phyloP scores from a whole-genome alignment of 2,113 vertebrate genomes.

The Macrotus californicus region DNA sequence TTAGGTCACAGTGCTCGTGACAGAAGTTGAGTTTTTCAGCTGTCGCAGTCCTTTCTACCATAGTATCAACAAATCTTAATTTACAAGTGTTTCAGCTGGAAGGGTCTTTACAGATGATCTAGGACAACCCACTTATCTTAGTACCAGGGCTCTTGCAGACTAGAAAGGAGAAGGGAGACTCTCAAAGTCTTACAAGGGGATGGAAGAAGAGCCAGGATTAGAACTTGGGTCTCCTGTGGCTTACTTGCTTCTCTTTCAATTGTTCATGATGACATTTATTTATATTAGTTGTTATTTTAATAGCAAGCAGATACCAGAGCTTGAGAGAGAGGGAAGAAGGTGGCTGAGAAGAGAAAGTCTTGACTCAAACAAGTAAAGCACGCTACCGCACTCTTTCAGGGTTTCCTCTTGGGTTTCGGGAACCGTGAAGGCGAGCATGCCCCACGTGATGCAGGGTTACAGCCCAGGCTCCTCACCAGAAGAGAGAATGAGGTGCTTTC shows the following conservation, averaged over 20 bases:
- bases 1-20: background rate
- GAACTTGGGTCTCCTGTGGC: background rate
- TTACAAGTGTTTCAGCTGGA: background rate
- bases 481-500: background rate
- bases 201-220: background rate
- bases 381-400: background rate
- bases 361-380: background rate
- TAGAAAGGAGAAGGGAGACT: background rate
- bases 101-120: background rate
- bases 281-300: background rate
- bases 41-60: background rate
- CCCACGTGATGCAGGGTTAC: background rate
- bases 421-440: accelerated
- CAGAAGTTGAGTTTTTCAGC: background rate
- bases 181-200: background rate
- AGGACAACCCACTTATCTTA: background rate
- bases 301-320: background rate
- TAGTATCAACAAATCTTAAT: background rate
- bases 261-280: background rate
- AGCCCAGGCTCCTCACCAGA: background rate
- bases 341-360: background rate
- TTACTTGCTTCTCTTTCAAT: background rate
- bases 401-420: background rate
- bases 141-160: background rate
- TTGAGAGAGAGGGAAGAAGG: background rate